Percentiles rank a stretch among this genome's conserved stretches.
These are phyloP conservation scores for Drosophila virilis DNA, from an alignment of 1,140 invertebrate genomes.

Conservation along the genomic window DNA sequence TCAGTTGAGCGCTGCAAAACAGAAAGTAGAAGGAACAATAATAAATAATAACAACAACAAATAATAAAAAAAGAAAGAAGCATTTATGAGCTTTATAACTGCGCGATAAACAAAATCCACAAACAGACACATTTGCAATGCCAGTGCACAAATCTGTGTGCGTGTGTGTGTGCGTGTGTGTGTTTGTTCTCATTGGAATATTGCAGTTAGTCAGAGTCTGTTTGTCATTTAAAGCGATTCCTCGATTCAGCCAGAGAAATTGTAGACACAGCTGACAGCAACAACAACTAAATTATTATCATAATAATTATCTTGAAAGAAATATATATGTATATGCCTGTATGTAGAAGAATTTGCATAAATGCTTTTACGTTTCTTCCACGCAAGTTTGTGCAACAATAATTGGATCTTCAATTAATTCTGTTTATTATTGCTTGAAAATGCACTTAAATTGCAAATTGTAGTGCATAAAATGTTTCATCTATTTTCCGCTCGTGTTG, in stretches of 20 bases:
- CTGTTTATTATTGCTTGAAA: too few relatives aligned
- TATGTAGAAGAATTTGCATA: too few relatives aligned
- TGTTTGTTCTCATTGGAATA: constrained; percentile 7
- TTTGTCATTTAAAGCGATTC: constrained; percentile 20
- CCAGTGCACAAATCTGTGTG: neutral
- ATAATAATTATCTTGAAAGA: neutral
- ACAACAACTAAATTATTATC: neutral
- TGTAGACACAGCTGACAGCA: constrained; percentile 20
- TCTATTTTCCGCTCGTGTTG: too few relatives aligned
- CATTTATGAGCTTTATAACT: constrained; percentile 46
- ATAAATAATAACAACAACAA: constrained; percentile 11
- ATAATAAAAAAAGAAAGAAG: constrained; percentile 14
- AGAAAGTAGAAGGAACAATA: constrained; percentile 36
- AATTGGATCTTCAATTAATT: too few relatives aligned
- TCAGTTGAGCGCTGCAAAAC: constrained; percentile 37
- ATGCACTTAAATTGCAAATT: too few relatives aligned
- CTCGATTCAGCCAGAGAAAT: constrained; percentile 4
- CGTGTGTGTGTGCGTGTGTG: neutral
- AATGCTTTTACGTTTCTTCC: too few relatives aligned
- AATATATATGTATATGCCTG: too few relatives aligned
- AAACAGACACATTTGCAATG: constrained; percentile 18
- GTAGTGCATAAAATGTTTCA: too few relatives aligned
- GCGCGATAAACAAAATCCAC: constrained; percentile 49
- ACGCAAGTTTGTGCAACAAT: too few relatives aligned
- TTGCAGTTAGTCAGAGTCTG: constrained; percentile 42